phyloP scores from a whole-genome alignment of 1,140 invertebrate genomes.

The Drosophila mauritiana region DNA sequence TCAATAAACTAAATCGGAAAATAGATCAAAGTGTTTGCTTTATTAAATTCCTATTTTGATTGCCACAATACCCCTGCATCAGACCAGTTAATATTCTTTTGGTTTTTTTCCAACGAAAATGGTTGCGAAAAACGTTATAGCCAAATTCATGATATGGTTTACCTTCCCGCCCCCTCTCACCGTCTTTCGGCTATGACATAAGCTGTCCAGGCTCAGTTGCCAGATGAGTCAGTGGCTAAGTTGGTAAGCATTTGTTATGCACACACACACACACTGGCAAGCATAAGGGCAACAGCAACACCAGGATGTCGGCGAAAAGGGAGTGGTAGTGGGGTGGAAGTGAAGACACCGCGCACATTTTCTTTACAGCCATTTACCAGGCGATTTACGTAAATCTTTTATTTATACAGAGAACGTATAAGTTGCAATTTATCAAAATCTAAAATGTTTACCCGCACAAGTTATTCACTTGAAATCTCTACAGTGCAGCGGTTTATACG shows the following conservation, averaged over 20 bases:
- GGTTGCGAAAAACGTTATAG: constrained; percentile 57
- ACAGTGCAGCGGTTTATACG: constrained; percentile 48
- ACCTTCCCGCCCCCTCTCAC: constrained; percentile 47
- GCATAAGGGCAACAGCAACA: constrained; percentile 8
- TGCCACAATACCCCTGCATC: not conserved
- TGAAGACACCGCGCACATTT: constrained; percentile 60
- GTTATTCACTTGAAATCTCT: constrained; percentile 83
- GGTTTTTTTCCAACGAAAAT: constrained; percentile 17
- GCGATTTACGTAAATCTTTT: constrained; percentile 83
- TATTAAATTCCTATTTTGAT: constrained; percentile 35
- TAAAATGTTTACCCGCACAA: constrained; percentile 83
- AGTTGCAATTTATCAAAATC: constrained; percentile 84
- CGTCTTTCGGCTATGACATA: constrained; percentile 42
- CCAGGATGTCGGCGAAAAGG: not conserved
- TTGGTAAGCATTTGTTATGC: constrained; percentile 78
- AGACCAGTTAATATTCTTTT: not conserved
- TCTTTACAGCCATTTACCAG: constrained; percentile 83
- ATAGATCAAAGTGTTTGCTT: constrained; percentile 25
- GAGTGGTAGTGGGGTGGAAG: constrained; percentile 10
- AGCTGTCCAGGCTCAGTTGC: constrained; percentile 67
- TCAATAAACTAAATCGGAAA: not conserved
- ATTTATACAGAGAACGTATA: constrained; percentile 83
- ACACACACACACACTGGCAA: constrained; percentile 31
- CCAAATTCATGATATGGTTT: constrained; percentile 76
- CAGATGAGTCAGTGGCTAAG: constrained; percentile 65